Base-by-base conservation (phyloP, 1,140 invertebrate species). In the Penaeus chinensis region DNA sequence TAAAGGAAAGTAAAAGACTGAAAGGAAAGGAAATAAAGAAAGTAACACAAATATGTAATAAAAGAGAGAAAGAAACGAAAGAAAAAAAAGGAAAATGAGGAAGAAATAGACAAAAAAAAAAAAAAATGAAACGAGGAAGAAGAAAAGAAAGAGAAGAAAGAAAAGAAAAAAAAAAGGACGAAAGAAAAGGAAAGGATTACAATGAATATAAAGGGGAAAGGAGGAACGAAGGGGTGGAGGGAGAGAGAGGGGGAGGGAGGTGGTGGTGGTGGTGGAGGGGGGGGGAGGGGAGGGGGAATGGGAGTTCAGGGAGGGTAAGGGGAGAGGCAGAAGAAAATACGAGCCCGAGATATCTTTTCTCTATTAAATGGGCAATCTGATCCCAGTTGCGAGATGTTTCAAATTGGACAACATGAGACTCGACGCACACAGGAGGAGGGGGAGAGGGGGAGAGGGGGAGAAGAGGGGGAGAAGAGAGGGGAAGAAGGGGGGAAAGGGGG, bases 281-380 rank as follows among this genome's bases (percentile, higher is more conserved):
- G 24, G 69, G 20, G 71, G 42, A 27, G 42, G 27, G 42, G 11
- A 20, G 24, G 42, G 71, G 42, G 27, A 24, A 32, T 11, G 66
- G 16, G 66, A 27, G 71, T 32, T 27, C 18, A 37, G 42, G 71
- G 42, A 37, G 42, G 71, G 42, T 19, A 74, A 37, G 42, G 71
- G 42, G 71, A 74, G 71, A 74, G 71, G 42, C 27, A 74, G 71
- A 74, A 74, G 27, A 71, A 71, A n/a, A 32, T 10, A 27, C 27
- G 42, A 37, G 27, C 42, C 71, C 42, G 37, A 27, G 24, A 37
- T 74, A 74, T 74, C 71, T 74, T 74, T 74, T 74, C 71, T 74
- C 71, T 27, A 74, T 74, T 74, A 74, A 74, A 74, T 74, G 71
- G 71, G 71, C 71, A 74, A 74, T 74, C 27, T 74, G 71, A 74